Evolutionary conservation across 2,113 vertebrate genomes (phyloP), one percentile per base, ranked within the genome.

Genomic region (Chlorodrepanis virens): DNA sequence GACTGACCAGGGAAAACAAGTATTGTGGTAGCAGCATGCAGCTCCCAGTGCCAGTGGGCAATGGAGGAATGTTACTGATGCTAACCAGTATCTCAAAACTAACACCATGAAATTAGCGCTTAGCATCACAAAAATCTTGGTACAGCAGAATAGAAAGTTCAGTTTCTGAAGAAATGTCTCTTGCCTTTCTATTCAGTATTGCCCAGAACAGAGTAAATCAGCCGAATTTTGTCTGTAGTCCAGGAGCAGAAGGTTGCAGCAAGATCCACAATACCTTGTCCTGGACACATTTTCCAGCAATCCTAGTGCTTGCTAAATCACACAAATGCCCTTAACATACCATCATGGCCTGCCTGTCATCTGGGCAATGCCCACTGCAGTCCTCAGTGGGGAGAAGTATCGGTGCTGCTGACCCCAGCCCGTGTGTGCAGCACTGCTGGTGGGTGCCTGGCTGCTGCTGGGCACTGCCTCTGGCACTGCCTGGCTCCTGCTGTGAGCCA

Each of bases 51-150:
- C 68, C 76, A 85, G 71, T 67, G 83, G 65, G 71, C 52, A 31
- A 47, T 14, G 31, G 52, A 90, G 60, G 89, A 87, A 83, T 83
- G 84, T 83, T 92, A 83, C 81, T 89, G 93, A 90, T 93, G 35
- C 44, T 88, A 89, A 68, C 90, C 95, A 83, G 72, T 86, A 93
- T 94, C 94, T 97, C 94, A 91, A 74, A 96, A 70, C 82, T 92
- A 97, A 93, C 90, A 71, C 84, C 67, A n/a, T 82, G 72, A 95
- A 97, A 95, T 89, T 84, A 60, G 87, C 69, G 92, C 89, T 96
- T 96, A 92, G 45, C 79, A 47, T 93, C 83, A 42, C 42, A 93
- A 60, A 90, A 90, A 33, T 57, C 64, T 65, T 71, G 56, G 44
- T 63, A 63, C 80, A 50, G 18, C 74, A 82, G 76, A 92, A 37